Evolutionary conservation across 1,140 invertebrate genomes (phyloP).

Genomic region (Penaeus indicus): DNA sequence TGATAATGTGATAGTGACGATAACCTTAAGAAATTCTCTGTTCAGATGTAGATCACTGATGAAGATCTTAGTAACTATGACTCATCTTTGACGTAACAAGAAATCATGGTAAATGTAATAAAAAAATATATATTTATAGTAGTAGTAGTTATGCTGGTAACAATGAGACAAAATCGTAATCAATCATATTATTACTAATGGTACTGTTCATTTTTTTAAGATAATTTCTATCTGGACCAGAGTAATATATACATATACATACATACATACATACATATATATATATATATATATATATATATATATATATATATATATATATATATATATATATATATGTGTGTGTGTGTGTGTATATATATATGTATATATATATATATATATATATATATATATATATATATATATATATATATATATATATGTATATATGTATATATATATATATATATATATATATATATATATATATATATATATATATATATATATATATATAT

Average conservation of each 20-base stretch:
- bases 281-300: background rate
- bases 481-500: background rate
- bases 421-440: background rate
- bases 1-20: too few relatives aligned
- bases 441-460: slow-evolving; percentile 7
- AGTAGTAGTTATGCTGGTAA: too few relatives aligned
- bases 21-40: too few relatives aligned
- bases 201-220: too few relatives aligned
- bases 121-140: too few relatives aligned
- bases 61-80: too few relatives aligned
- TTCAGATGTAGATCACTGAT: too few relatives aligned
- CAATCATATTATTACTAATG: too few relatives aligned
- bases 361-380: background rate
- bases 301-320: background rate
- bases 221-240: too few relatives aligned
- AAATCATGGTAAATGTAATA: too few relatives aligned
- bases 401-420: slow-evolving; percentile 22
- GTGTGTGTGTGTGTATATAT: background rate
- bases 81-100: too few relatives aligned
- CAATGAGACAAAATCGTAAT: too few relatives aligned
- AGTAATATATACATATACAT: background rate
- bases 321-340: background rate
- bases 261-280: background rate
- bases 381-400: slow-evolving; percentile 10
- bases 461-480: background rate